These are phyloP conservation scores for Enteromius thamalakanensis DNA, from an alignment of 2,797 vertebrate genomes.

Conservation along the genomic window DNA sequence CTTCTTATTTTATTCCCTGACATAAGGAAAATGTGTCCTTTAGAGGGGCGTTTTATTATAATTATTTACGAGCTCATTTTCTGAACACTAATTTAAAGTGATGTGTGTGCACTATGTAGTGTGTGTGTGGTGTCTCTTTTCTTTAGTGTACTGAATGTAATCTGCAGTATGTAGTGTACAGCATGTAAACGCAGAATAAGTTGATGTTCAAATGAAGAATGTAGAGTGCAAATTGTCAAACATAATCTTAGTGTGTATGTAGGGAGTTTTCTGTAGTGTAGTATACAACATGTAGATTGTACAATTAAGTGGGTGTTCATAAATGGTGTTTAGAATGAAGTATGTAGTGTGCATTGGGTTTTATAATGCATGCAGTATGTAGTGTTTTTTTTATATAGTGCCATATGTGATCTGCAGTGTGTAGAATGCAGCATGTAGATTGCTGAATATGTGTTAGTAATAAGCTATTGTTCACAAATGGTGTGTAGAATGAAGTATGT, in stretches of 20 bases:
- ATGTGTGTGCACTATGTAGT: background rate
- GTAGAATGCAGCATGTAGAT: background rate
- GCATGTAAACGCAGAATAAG: background rate
- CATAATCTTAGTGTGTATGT: background rate
- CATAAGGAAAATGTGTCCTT: constrained; percentile 15
- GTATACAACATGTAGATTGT: background rate
- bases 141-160: background rate
- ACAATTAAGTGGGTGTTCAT: background rate
- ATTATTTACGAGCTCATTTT: constrained; percentile 31
- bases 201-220: background rate
- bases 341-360: background rate
- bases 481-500: background rate
- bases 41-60: background rate
- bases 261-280: background rate
- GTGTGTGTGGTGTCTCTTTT: background rate
- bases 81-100: background rate
- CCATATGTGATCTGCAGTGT: background rate
- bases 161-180: background rate
- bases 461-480: background rate
- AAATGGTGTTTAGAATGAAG: background rate
- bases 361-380: background rate
- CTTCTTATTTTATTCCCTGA: constrained; percentile 4
- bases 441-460: background rate
- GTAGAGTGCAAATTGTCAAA: background rate
- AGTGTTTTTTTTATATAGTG: background rate